Evolutionary conservation across 2,888 invertebrate species (phyloP).

Genomic region (Synanthedon tipuliformis): DNA sequence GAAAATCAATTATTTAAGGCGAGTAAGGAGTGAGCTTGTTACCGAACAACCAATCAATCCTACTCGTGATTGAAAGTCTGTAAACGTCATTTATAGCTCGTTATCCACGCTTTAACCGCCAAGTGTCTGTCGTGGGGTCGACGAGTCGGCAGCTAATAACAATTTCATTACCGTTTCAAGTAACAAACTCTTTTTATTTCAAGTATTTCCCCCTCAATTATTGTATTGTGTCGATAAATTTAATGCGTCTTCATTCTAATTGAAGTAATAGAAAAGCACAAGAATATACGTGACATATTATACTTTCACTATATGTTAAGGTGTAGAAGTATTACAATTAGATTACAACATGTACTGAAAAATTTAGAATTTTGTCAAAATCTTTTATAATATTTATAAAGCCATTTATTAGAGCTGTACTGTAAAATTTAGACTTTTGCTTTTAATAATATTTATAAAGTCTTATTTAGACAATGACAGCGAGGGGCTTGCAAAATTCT

Average conservation of each 20-base stretch:
- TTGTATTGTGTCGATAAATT: not conserved
- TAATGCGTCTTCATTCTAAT: not conserved
- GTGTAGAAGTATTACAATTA: too few relatives aligned
- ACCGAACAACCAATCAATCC: constrained; percentile 36
- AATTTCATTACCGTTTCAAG: constrained; percentile 28
- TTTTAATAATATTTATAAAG: too few relatives aligned
- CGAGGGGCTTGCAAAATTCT: too few relatives aligned
- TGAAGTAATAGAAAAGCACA: not conserved
- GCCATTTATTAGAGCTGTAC: too few relatives aligned
- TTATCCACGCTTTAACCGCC: constrained; percentile 46
- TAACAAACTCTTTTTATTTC: constrained; percentile 22
- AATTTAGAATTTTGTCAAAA: too few relatives aligned
- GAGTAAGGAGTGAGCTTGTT: constrained; percentile 6
- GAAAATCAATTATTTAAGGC: too few relatives aligned
- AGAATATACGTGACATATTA: too few relatives aligned
- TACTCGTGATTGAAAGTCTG: constrained; percentile 45
- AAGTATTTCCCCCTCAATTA: constrained; percentile 8
- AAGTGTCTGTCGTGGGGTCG: constrained; percentile 13
- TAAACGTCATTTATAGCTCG: constrained; percentile 49
- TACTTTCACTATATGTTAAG: too few relatives aligned
- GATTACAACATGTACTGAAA: too few relatives aligned
- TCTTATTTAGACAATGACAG: too few relatives aligned
- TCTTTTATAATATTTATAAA: too few relatives aligned
- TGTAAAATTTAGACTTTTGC: too few relatives aligned
- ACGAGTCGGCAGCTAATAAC: constrained; percentile 38